Evolutionary conservation across 53 echinoderm and acorn worm species (phyloP), one percentile per base, ranked within the genome.

Genomic region (Patiria pectinifera): DNA sequence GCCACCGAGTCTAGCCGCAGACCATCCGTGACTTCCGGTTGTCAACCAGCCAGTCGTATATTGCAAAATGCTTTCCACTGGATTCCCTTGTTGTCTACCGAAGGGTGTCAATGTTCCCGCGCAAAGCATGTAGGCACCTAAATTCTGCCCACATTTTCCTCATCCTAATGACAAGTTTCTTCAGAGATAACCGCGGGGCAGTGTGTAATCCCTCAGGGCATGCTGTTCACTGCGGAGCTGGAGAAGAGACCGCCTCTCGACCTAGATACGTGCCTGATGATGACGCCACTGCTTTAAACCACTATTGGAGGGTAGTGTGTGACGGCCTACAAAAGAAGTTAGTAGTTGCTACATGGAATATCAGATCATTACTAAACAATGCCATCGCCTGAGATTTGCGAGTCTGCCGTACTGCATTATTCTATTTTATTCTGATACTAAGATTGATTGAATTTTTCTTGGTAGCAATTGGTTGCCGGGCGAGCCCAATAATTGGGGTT

Each of bases 121-220:
- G 89, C 76, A 76, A 88, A 75, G 78, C 89, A 76, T n/a, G 76
- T 53, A 2, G 89, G 49, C 89, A 88, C 89, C 89, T 88, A 48
- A 88, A 83, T 35, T 48, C 26, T 83, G 83, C 83, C 24, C 81
- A 81, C 46, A 47, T 58, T 81, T 5, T 81, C 53, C 81, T 81
- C 81, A 81, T 81, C 81, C 81, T 81, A 81, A 81, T 81, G 81
- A 81, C 81, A 81, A 81, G 81, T 81, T 81, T 49, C 43, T 79
- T 43, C 45, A 79, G 46, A 81, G 58, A 81, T 81, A 81, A 81
- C 81, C 48, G 81, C 81, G 81, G 49, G 81, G 81, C 81, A 81
- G 81, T 48, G 81, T 81, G 81, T 81, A 47, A 69, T 69, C 16
- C 5, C 69, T 69, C 16, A 0, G 21, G 69, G 69, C 21, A 69